These are phyloP conservation scores for Anser brachyrhynchus DNA, from an alignment of 2,113 vertebrate species.

Conservation along the genomic window DNA sequence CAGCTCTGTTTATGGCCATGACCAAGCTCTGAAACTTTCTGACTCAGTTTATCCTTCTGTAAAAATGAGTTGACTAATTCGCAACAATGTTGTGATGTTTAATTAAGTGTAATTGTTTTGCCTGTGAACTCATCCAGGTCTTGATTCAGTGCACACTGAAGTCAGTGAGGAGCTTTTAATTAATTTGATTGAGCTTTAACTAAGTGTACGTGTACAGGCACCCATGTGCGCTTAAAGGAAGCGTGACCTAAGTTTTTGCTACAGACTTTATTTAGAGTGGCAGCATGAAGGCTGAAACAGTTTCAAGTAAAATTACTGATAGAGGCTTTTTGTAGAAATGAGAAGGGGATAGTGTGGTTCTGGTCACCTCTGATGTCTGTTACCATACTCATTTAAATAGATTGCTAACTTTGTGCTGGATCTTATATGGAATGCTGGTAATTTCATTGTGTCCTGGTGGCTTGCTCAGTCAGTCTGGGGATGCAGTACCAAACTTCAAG, in stretches of 20 bases:
- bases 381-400: not conserved
- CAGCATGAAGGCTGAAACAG: not conserved
- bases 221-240: not conserved
- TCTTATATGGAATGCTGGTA: not conserved
- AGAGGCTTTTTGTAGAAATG: not conserved
- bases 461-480: not conserved
- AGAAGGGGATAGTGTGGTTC: not conserved
- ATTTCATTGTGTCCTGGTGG: not conserved
- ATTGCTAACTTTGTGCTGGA: not conserved
- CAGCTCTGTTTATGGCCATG: not conserved
- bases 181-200: slow-evolving; percentile 62
- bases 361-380: not conserved
- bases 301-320: not conserved
- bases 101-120: slow-evolving; percentile 66
- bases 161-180: slow-evolving; percentile 62
- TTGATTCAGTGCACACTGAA: slow-evolving; percentile 42
- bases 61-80: slow-evolving; percentile 50
- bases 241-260: slow-evolving; percentile 53
- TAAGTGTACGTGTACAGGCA: not conserved
- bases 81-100: slow-evolving; percentile 37
- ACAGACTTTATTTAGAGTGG: not conserved
- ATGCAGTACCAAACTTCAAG: slow-evolving; percentile 13
- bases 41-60: slow-evolving; percentile 48
- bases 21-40: slow-evolving; percentile 32
- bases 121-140: slow-evolving; percentile 35